These are phyloP conservation scores for Cerastis leucographa DNA, from an alignment of 2,888 invertebrate species.

Conservation along the genomic window DNA sequence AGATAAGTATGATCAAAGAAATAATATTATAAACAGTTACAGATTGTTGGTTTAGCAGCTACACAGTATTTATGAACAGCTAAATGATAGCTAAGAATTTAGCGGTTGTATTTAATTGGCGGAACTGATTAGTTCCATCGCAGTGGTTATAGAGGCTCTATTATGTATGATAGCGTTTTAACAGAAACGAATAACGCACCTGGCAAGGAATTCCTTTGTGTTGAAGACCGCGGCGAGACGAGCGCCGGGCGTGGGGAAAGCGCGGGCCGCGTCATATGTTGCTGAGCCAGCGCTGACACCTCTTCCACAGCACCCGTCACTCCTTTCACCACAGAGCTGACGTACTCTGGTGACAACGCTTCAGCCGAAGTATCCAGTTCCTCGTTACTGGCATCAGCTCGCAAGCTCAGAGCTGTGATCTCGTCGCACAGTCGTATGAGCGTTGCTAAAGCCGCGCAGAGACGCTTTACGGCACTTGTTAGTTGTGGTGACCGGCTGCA, in stretches of 20 bases:
- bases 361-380: slow-evolving; percentile 81
- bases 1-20: slow-evolving; percentile 13
- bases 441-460: slow-evolving; percentile 96
- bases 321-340: slow-evolving; percentile 83
- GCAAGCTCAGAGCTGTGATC: slow-evolving; percentile 94
- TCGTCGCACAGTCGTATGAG: slow-evolving; percentile 97
- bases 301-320: slow-evolving; percentile 86
- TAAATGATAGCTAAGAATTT: slow-evolving; percentile 52
- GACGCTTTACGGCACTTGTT: slow-evolving; percentile 95
- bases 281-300: slow-evolving; percentile 94
- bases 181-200: slow-evolving; percentile 74
- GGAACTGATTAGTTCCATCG: slow-evolving; percentile 60
- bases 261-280: slow-evolving; percentile 93
- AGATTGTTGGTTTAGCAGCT: slow-evolving; percentile 21
- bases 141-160: slow-evolving; percentile 45
- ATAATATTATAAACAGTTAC: slow-evolving; percentile 18
- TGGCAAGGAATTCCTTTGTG: slow-evolving; percentile 89
- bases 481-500: slow-evolving; percentile 92
- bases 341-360: slow-evolving; percentile 85
- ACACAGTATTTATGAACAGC: slow-evolving; percentile 37
- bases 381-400: slow-evolving; percentile 88
- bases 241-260: slow-evolving; percentile 86
- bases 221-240: slow-evolving; percentile 86
- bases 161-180: slow-evolving; percentile 44
- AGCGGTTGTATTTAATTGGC: slow-evolving; percentile 59